phyloP scores from a whole-genome alignment of 2,797 vertebrate genomes.

The Discoglossus pictus region DNA sequence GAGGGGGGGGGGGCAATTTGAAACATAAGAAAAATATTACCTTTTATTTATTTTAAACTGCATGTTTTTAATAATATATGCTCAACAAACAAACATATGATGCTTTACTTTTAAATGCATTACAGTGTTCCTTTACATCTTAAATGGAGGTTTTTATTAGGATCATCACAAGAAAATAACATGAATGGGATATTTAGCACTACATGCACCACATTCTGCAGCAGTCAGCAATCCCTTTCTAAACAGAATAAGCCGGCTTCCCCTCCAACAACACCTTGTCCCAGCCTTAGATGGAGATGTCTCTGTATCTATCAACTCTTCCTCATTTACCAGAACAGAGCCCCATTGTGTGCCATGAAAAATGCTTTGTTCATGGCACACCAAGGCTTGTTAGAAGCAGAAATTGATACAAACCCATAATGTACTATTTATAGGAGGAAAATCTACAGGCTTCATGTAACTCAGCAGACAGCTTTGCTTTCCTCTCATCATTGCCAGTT shows the following conservation, averaged over 20 bases:
- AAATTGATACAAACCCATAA: slow-evolving; percentile 76
- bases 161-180: slow-evolving; percentile 13
- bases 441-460: slow-evolving; percentile 45
- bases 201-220: slow-evolving; percentile 9
- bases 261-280: slow-evolving; percentile 56
- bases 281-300: slow-evolving; percentile 66
- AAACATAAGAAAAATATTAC: too few relatives aligned
- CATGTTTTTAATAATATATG: too few relatives aligned
- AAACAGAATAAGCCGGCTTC: slow-evolving; percentile 49
- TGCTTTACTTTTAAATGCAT: too few relatives aligned
- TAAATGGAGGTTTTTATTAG: too few relatives aligned
- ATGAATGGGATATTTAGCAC: slow-evolving; percentile 9
- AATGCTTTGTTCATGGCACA: slow-evolving; percentile 72
- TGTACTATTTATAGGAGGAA: slow-evolving; percentile 67
- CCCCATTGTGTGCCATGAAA: slow-evolving; percentile 76
- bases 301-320: slow-evolving; percentile 81
- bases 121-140: too few relatives aligned
- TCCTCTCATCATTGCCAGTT: slow-evolving; percentile 51
- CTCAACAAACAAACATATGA: too few relatives aligned
- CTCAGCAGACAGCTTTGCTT: slow-evolving; percentile 50
- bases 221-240: slow-evolving; percentile 32
- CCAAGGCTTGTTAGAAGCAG: slow-evolving; percentile 64
- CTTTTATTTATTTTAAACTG: too few relatives aligned
- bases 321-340: slow-evolving; percentile 78
- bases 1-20: too few relatives aligned